Percentiles rank a stretch among this genome's conserved stretches.
Conservation (phyloP, 2,888 invertebrate genomes). For the Pachycephus smyrnensis region DNA sequence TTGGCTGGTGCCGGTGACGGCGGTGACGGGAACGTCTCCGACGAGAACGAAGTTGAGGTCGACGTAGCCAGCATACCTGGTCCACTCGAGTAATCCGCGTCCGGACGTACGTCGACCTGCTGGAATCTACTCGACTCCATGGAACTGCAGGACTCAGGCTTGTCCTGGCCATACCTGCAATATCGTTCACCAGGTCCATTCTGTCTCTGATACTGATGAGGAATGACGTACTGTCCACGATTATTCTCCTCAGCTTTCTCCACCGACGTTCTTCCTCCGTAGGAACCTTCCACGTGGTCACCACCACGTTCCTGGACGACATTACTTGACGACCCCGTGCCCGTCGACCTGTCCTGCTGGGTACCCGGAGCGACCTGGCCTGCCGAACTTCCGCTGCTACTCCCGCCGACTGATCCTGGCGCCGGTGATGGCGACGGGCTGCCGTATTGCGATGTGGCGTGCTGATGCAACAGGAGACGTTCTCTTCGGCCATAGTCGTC, state of each 20-base stretch:
- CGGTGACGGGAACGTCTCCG: slow-evolving; percentile 70
- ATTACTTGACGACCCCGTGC: background rate
- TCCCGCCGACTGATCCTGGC: slow-evolving; percentile 52
- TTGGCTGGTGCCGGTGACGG: slow-evolving; percentile 72
- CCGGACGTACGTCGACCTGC: background rate
- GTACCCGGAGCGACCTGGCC: slow-evolving; percentile 63
- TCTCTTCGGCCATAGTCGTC: slow-evolving; percentile 68
- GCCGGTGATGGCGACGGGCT: slow-evolving; percentile 30
- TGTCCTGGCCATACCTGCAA: slow-evolving; percentile 1
- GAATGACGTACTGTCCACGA: background rate
- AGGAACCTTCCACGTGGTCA: background rate
- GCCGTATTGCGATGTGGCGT: slow-evolving; percentile 60
- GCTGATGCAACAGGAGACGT: slow-evolving; percentile 66
- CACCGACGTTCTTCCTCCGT: background rate
- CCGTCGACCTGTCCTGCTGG: slow-evolving; percentile 35
- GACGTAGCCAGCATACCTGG: slow-evolving; percentile 28
- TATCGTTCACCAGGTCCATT: background rate
- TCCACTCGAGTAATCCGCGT: slow-evolving; percentile 5
- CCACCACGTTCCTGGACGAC: background rate
- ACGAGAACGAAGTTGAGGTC: slow-evolving; percentile 58
- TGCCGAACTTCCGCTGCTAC: slow-evolving; percentile 56
- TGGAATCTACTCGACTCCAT: background rate
- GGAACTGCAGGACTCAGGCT: background rate
- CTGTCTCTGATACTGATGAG: background rate
- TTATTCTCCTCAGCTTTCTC: background rate